Conservation (phyloP, 2,797 vertebrate genomes). For the Lemur catta region DNA sequence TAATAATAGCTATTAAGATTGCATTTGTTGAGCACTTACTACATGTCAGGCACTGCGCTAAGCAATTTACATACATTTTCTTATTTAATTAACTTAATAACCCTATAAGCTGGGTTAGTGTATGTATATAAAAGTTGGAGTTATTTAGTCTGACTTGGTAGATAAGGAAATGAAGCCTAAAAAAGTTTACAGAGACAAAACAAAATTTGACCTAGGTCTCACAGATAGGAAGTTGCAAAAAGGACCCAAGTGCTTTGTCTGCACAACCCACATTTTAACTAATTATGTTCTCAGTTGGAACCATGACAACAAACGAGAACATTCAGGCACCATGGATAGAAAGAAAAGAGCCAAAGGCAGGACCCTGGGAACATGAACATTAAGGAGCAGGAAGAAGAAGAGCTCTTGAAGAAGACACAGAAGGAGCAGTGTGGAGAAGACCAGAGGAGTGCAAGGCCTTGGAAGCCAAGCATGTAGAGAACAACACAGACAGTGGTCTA, state of each 20-base stretch:
- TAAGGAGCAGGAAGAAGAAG: neutral
- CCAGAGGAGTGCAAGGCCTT: neutral
- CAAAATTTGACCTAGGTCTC: neutral
- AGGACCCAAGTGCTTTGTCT: neutral
- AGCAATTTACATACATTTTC: conserved; percentile 1
- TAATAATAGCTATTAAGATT: neutral
- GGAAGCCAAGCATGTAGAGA: neutral
- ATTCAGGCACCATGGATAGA: neutral
- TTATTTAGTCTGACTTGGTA: neutral
- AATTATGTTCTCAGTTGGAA: neutral
- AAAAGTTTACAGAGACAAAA: conserved; percentile 30
- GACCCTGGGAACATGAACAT: neutral
- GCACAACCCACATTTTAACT: neutral
- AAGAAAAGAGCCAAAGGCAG: neutral
- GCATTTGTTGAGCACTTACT: neutral
- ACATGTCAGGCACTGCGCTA: neutral
- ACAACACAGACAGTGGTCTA: neutral
- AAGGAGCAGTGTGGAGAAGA: neutral
- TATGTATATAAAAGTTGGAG: neutral
- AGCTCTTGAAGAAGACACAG: neutral
- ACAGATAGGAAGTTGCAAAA: neutral
- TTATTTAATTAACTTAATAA: neutral
- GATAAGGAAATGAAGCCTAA: neutral
- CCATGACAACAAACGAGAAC: neutral
- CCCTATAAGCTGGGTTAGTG: neutral